Evolutionary conservation across 2,888 invertebrate genomes (phyloP).

Genomic region (Hermaeophaga mercurialis): DNA sequence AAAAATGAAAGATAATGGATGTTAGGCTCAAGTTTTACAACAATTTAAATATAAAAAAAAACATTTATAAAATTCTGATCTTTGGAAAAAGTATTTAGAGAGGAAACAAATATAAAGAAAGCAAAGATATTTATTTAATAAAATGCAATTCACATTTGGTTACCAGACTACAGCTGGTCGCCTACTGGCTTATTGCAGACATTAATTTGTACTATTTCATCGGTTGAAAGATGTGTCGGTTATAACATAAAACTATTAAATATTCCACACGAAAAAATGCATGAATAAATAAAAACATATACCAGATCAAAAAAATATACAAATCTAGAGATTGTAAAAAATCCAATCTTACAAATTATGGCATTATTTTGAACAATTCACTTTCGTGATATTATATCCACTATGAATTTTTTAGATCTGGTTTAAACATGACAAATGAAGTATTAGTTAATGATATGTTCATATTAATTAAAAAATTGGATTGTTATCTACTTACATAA

Average conservation of each 20-base stretch:
- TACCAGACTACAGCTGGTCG: neutral
- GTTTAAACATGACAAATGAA: constrained; percentile 1
- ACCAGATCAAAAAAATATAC: neutral
- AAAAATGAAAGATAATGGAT: constrained; percentile 3
- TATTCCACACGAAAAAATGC: constrained; percentile 1
- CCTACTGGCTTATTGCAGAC: constrained; percentile 30
- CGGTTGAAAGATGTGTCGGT: constrained; percentile 13
- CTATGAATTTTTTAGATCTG: constrained; percentile 1
- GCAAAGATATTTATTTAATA: too few species aligned
- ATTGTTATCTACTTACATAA: constrained; percentile 30
- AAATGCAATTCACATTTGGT: too few species aligned
- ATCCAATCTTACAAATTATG: neutral
- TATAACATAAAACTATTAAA: neutral
- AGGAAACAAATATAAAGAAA: too few species aligned
- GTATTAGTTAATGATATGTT: constrained; percentile 38
- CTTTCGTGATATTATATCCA: too few species aligned
- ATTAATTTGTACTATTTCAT: constrained; percentile 35
- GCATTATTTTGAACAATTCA: too few species aligned
- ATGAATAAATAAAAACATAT: neutral
- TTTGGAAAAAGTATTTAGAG: too few species aligned
- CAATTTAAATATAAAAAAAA: too few species aligned
- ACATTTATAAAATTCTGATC: too few species aligned
- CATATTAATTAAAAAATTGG: constrained; percentile 31
- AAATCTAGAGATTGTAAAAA: neutral
- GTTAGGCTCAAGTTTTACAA: too few species aligned